These are phyloP conservation scores for Pediacus dermestoides DNA, from an alignment of 2,888 invertebrate genomes.

Conservation along the genomic window DNA sequence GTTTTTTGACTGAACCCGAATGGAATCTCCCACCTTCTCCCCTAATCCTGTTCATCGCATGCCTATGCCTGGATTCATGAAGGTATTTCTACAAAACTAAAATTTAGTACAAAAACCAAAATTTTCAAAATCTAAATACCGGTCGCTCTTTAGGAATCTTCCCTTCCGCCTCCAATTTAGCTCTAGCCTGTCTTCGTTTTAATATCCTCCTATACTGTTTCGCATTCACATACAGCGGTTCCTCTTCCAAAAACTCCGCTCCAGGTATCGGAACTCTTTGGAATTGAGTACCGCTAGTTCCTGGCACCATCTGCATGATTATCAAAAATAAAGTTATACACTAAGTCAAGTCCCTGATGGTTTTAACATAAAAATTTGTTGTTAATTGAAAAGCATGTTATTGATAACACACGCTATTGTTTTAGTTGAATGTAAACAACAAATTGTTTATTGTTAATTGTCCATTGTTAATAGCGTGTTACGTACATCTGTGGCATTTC, in stretches of 20 bases:
- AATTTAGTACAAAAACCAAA: slow-evolving; percentile 5
- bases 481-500: slow-evolving; percentile 46
- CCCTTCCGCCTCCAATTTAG: slow-evolving; percentile 90
- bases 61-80: slow-evolving; percentile 95
- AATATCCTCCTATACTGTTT: slow-evolving; percentile 96
- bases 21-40: slow-evolving; percentile 97
- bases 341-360: too few species aligned
- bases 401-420: not conserved
- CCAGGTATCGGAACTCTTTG: slow-evolving; percentile 61
- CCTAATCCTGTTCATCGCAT: slow-evolving; percentile 95
- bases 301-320: slow-evolving; percentile 64
- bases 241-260: slow-evolving; percentile 76
- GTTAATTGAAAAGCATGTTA: too few species aligned
- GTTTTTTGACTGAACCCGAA: slow-evolving; percentile 59
- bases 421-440: slow-evolving; percentile 7
- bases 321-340: too few species aligned
- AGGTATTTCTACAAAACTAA: slow-evolving; percentile 79
- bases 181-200: slow-evolving; percentile 89
- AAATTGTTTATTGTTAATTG: slow-evolving; percentile 6
- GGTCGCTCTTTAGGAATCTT: slow-evolving; percentile 96
- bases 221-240: slow-evolving; percentile 96
- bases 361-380: too few species aligned
- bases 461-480: too few species aligned
- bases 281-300: slow-evolving; percentile 53
- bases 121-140: slow-evolving; percentile 49